Evolutionary conservation across 2,888 invertebrate species (phyloP), one percentile per base, ranked within the genome.

Genomic region (Clivina fossor): DNA sequence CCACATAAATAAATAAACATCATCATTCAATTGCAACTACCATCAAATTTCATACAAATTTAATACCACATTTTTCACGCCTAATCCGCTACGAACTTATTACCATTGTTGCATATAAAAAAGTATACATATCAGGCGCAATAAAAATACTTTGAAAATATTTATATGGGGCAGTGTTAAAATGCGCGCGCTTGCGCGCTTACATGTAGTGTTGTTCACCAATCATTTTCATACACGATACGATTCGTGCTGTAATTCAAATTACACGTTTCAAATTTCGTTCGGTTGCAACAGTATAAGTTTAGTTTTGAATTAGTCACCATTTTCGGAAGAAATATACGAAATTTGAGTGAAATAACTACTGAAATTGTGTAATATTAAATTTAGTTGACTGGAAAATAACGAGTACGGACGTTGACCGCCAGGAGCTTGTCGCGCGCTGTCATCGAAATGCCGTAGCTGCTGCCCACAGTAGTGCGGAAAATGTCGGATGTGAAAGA

Each of bases 401-500:
- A 48, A 49, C 20, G 41, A n/a, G 48, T 48, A 33, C 22, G 20
- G 7, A 4, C 19, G 8, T 18, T 41, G 15, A 15, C 43, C 51
- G 24, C 43, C 41, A 51, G 51, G 38, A 16, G 33, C 22, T 41
- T 41, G 41, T 30, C 30, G 50, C 28, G 50, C 41, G 33, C 41
- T 51, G 51, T 51, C 43, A 32, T 51, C 51, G 43, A 51, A 43
- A 26, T 28, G 40, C 37, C 16, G 24, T 33, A 15, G 15, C 37
- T 24, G 22, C 28, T 35, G 40, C 38, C n/a, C 20, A 35, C 46
- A 54, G 54, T 55, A 32, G 37, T 55, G 46, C 35, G 55, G 40
- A 55, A 55, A 55, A 55, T 55, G 55, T 55, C 55, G 55, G 46
- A 20, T 55, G 55, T 47, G 47, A 47, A 20, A 55, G 30, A 38